Evolutionary conservation across 2,888 invertebrate genomes (phyloP), one percentile per base, ranked within the genome.

Genomic region (Apodemia duryi): DNA sequence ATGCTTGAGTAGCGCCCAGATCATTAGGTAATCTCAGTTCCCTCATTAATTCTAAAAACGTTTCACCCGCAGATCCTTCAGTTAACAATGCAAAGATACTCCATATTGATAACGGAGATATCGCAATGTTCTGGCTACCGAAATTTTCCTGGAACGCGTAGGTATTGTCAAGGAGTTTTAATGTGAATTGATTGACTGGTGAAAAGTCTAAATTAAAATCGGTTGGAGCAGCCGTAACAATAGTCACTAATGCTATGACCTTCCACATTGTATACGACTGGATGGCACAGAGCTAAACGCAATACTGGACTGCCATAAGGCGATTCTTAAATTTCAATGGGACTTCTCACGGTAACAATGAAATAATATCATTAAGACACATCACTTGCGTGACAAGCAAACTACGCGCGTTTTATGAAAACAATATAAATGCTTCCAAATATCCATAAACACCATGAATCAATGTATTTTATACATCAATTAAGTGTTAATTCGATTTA

Each of bases 101-200:
- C 92, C 92, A 92, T 3, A 89, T 77, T 1, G 92, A 91, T 2
- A 91, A 67, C 0, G 91, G 91, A 2, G 91, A 88, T 63, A 90
- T 71, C 0, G 84, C 89, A 9, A 87, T 73, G 68, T 91, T 91
- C 43, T 80, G 82, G 1, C 72, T 77, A 2, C 84, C 88, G 64
- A 85, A 88, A 70, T 82, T 85, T 4, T 89, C 86, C 80, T 87
- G 84, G 52, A 75, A 83, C 6, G 84, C 79, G 72, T 85, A 86
- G 1, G 85, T 83, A 64, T 90, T 86, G 67, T 88, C 85, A 2
- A 91, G 74, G n/a, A 91, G 72, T 67, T 81, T 80, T 9, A 90
- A 71, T 0, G 90, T 79, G 69, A 91, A 91, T 66, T 83, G 77
- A 67, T 90, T 91, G 1, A 89, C 74, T 0, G 83, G 77, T 4